A percentile compares a stretch with the other conserved stretches of the same genome.
Evolutionary conservation across 2,797 vertebrate genomes (phyloP).

Genomic region (Oryzias sinensis): DNA sequence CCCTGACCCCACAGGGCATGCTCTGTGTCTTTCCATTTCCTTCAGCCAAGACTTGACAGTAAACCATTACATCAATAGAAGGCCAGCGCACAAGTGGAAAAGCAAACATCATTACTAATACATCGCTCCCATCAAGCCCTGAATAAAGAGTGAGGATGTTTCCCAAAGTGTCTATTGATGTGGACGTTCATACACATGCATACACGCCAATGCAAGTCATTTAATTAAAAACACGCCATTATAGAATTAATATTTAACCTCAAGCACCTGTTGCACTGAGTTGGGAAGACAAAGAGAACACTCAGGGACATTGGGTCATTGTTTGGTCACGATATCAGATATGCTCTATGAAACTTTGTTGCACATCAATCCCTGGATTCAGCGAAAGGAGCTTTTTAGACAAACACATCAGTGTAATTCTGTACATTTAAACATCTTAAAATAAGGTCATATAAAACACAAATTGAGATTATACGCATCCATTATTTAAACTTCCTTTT

Average conservation of each 20-base stretch:
- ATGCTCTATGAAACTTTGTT: conserved; percentile 60
- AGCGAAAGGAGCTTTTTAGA: conserved; percentile 37
- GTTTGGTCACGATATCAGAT: conserved; percentile 78
- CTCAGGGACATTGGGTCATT: conserved; percentile 57
- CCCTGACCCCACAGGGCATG: conserved; percentile 39
- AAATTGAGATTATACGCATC: conserved; percentile 16
- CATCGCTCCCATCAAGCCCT: conserved; percentile 68
- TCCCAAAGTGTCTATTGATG: conserved; percentile 74
- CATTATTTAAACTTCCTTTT: too few relatives aligned
- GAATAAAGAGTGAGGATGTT: conserved; percentile 68
- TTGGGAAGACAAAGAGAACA: conserved; percentile 60
- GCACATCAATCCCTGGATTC: conserved; percentile 25
- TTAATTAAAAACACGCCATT: conserved; percentile 81
- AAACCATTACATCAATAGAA: conserved; percentile 68
- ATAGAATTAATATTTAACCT: conserved; percentile 83
- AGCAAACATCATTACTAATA: conserved; percentile 82
- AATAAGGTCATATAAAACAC: conserved; percentile 15
- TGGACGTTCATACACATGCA: conserved; percentile 62
- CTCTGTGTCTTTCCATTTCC: conserved; percentile 51
- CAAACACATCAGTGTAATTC: conserved; percentile 36
- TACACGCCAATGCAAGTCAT: conserved; percentile 59
- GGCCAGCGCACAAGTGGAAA: conserved; percentile 69
- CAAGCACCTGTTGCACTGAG: conserved; percentile 71
- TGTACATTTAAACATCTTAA: conserved; percentile 20
- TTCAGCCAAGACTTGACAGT: conserved; percentile 60